Base-by-base conservation (phyloP, 1,140 invertebrate genomes). In the Asbolus verrucosus region DNA sequence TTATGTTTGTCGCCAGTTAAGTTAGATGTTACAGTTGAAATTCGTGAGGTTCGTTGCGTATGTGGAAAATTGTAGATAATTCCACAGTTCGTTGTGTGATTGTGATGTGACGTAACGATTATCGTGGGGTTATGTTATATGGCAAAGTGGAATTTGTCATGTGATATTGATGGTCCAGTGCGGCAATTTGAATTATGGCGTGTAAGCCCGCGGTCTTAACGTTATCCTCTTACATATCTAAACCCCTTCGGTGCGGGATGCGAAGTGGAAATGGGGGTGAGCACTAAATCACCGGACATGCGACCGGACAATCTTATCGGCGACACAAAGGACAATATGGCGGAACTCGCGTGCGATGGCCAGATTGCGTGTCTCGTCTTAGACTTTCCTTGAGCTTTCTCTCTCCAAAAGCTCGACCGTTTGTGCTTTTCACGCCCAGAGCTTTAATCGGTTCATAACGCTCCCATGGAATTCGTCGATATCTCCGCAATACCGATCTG, bases 231-330 rank as follows among this genome's bases (percentile, higher is more conserved):
- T 50, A 50, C 43, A 60, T 60, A 36, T 36, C 54, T 18, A n/a
- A 18, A 2, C 59, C 59, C 59, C 31, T 65, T 24, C 13, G 24
- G 11, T 14, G 5, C 5, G 38, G 62, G 62, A 65, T 30, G 46
- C 31, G 19, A 30, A 61, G 66, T 36, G 60, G 69, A 5, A 61
- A 62, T 24, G 61, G 50, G 66, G 66, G 27, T 33, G 36, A 65
- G 46, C 59, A 30, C 67, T 76, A 75, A 78, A 75, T 75, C 75
- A 73, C 66, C 59, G 71, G 75, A 76, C 76, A 78, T 76, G 76
- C 76, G 70, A 73, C 73, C 71, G 75, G 76, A 79, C 73, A 79
- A 77, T 79, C 76, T 79, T 77, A 79, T 79, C 77, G 77, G 72
- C 73, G 75, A 77, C 75, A 75, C 72, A 74, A 76, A 77, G 70